Evolutionary conservation across 2,888 invertebrate genomes (phyloP).

Genomic region (Tetragonisca angustula): DNA sequence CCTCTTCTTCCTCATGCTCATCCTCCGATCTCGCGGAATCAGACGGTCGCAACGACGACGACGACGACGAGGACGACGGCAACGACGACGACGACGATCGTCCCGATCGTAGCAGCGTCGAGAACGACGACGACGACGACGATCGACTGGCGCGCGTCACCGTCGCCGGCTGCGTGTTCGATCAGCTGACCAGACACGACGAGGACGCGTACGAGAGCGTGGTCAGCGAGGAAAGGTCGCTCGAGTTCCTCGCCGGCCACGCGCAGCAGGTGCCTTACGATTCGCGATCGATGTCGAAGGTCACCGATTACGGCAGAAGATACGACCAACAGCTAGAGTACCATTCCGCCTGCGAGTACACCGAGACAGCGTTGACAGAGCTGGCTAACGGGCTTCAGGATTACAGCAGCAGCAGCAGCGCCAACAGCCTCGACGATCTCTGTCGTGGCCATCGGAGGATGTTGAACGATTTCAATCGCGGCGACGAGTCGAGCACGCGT

Average conservation of each 20-base stretch:
- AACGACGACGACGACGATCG: slow-evolving; percentile 42
- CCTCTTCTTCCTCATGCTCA: slow-evolving; percentile 72
- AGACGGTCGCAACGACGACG: slow-evolving; percentile 74
- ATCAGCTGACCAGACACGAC: slow-evolving; percentile 32
- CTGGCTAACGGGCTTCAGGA: slow-evolving; percentile 52
- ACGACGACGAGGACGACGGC: slow-evolving; percentile 58
- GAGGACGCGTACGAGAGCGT: slow-evolving; percentile 59
- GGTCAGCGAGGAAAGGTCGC: slow-evolving; percentile 33
- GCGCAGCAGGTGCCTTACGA: slow-evolving; percentile 49
- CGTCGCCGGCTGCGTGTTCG: slow-evolving; percentile 21
- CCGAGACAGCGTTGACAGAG: slow-evolving; percentile 62
- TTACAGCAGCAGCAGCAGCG: slow-evolving; percentile 64
- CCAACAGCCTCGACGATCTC: slow-evolving; percentile 67
- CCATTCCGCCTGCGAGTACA: slow-evolving; percentile 54
- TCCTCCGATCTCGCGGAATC: slow-evolving; percentile 78
- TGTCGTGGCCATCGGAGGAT: slow-evolving; percentile 40
- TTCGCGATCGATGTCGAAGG: slow-evolving; percentile 41
- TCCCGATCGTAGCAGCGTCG: slow-evolving; percentile 49
- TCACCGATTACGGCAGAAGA: slow-evolving; percentile 41
- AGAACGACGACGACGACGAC: slow-evolving; percentile 33
- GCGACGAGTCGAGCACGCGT: slow-evolving; percentile 31
- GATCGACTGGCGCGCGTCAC: slow-evolving; percentile 14
- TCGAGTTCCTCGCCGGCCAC: slow-evolving; percentile 43
- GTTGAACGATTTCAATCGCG: slow-evolving; percentile 31
- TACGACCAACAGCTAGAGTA: slow-evolving; percentile 38